Conservation (phyloP, 1,140 invertebrate species). For the Frieseomelitta varia region DNA sequence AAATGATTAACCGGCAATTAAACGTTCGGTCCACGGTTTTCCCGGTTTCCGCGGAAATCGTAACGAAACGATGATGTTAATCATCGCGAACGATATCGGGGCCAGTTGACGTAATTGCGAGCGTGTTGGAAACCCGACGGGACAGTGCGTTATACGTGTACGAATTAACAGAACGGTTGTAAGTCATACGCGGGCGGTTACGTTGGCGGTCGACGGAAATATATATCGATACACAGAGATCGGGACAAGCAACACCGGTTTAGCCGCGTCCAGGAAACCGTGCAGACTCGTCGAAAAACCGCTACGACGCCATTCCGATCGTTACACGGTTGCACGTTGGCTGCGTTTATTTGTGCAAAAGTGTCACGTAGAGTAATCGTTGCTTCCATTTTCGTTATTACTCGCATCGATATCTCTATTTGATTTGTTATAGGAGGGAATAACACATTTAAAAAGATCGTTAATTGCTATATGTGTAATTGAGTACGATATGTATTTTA, state of each 20-base stretch:
- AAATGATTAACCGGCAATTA: constrained; percentile 39
- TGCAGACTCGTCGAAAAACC: constrained; percentile 9
- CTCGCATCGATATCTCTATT: no score
- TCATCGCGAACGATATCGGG: background rate
- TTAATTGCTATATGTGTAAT: no score
- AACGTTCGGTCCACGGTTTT: constrained; percentile 13
- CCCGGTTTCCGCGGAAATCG: constrained; percentile 25
- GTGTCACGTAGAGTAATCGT: background rate
- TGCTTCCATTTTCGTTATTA: background rate
- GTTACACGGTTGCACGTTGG: background rate
- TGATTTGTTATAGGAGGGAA: no score
- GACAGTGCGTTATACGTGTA: background rate
- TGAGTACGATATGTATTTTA: no score
- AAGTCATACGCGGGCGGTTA: constrained; percentile 40
- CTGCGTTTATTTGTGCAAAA: background rate
- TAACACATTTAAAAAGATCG: no score
- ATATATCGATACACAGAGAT: constrained; percentile 22
- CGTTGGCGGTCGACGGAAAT: constrained; percentile 26
- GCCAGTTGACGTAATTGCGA: constrained; percentile 9
- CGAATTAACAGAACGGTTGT: constrained; percentile 21
- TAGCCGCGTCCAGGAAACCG: constrained; percentile 39
- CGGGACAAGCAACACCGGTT: constrained; percentile 32
- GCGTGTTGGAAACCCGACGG: background rate
- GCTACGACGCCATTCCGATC: background rate
- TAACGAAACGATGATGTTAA: background rate